Evolutionary conservation across 2,888 invertebrate species (phyloP), one percentile per base, ranked within the genome.

Genomic region (Melanchra persicariae): DNA sequence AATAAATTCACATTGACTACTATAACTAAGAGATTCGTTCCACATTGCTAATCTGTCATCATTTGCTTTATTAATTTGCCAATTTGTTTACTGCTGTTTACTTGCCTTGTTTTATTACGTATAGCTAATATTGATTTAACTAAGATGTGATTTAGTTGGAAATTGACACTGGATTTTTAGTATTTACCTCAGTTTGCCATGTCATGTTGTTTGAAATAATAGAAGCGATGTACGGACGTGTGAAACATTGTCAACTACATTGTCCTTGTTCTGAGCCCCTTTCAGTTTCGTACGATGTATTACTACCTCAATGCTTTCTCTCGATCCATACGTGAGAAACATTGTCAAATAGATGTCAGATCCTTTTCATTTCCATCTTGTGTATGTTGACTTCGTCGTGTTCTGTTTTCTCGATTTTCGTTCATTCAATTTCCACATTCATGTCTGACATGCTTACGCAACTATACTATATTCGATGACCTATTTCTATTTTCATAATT

Each of bases 261-360:
- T 72, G 73, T 49, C 73, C 67, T 77, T 78, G 51, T 79, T 82
- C 59, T 37, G 37, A 59, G 61, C 19, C n/a, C 77, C 65, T 73
- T 72, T 79, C 82, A 78, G 54, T 82, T 73, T 79, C 82, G 57
- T 70, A 58, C 19, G 30, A 59, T 72, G 22, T 59, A 71, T 65
- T 66, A 51, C 9, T 77, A 72, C 58, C 64, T 72, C 22, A 55
- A 64, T 71, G 71, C 68, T 79, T 79, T 79, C 79, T 82, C 78
- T 78, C 51, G 24, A n/a, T 62, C 19, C 30, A 58, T 26, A 79
- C 82, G 82, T 78, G 79, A 78, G 61, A 37, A 58, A 68, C 57
- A 59, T 79, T 62, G 34, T 62, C 57, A 62, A 82, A 68, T 65
- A 72, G 40, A n/a, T 49, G 34, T 26, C 24, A 37, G 52, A 68